Evolutionary conservation across 1,140 invertebrate species (phyloP).

Genomic region (Brevipalpus yothersi): DNA sequence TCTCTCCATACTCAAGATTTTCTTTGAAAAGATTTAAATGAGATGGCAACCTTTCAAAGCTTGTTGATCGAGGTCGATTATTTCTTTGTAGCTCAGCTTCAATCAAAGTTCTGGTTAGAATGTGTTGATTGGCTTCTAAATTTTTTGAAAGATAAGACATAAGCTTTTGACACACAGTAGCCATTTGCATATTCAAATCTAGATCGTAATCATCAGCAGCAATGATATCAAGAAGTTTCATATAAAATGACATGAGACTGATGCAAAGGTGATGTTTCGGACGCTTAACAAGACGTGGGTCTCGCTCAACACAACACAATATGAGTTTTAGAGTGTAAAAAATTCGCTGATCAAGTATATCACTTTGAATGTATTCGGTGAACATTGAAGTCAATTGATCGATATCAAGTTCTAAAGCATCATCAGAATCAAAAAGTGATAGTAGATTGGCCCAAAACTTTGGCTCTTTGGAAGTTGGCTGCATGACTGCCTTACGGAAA

Average conservation of each 20-base stretch:
- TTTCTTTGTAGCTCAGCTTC: constrained; percentile 1
- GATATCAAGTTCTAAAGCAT: constrained; percentile 1
- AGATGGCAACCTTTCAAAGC: background rate
- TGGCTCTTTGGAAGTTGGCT: background rate
- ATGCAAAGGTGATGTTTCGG: constrained; percentile 7
- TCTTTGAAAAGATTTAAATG: constrained; percentile 3
- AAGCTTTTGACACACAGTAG: constrained; percentile 4
- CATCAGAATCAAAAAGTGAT: background rate
- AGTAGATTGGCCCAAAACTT: constrained; percentile 5
- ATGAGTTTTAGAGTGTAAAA: constrained; percentile 7
- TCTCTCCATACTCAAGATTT: background rate
- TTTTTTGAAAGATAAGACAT: constrained; percentile 1
- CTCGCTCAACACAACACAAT: background rate
- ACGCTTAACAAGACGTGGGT: background rate
- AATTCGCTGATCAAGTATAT: background rate
- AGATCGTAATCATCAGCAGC: background rate
- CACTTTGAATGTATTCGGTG: background rate
- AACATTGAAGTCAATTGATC: background rate
- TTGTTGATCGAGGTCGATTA: background rate
- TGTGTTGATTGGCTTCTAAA: constrained; percentile 4
- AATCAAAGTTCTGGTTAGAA: constrained; percentile 2
- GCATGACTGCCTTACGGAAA: constrained; percentile 1
- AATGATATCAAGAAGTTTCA: constrained; percentile 3
- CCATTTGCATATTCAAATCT: background rate
- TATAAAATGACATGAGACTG: background rate